These are phyloP conservation scores for Metopolophium dirhodum DNA, from an alignment of 1,140 invertebrate genomes.

Conservation along the genomic window DNA sequence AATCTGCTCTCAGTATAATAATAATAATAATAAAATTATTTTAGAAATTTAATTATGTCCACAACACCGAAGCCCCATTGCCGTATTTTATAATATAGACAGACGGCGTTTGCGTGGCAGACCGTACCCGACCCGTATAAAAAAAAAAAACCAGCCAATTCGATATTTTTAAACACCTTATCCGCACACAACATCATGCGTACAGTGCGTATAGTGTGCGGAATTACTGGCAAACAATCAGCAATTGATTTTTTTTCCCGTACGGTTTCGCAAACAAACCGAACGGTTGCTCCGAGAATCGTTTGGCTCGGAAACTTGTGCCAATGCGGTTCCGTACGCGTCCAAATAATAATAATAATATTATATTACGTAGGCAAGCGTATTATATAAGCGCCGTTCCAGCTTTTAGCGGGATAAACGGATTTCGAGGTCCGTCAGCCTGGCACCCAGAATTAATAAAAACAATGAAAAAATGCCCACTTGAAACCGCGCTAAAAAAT, in stretches of 20 bases:
- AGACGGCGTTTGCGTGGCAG: not conserved
- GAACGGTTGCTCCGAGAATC: not conserved
- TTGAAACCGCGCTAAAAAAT: not conserved
- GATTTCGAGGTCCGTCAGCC: not conserved
- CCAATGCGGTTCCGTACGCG: not conserved
- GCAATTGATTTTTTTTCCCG: conserved; percentile 7
- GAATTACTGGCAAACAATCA: conserved; percentile 25
- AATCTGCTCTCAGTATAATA: not conserved
- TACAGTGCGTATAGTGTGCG: not conserved
- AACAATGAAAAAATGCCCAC: not conserved
- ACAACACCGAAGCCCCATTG: not conserved
- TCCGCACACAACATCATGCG: not conserved
- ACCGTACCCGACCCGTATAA: not conserved
- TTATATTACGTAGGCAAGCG: not conserved
- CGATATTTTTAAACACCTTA: conserved; percentile 23
- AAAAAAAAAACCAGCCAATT: not conserved
- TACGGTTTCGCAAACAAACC: not conserved
- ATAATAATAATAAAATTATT: not conserved
- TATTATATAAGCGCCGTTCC: not conserved
- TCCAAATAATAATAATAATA: conserved; percentile 3
- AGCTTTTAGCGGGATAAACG: not conserved
- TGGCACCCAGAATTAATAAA: not conserved
- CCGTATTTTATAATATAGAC: not conserved
- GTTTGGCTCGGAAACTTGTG: conserved; percentile 13
- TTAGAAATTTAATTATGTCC: not conserved